Base-by-base conservation (phyloP, 2,113 vertebrate genomes). In the Ptilonorhynchus violaceus region DNA sequence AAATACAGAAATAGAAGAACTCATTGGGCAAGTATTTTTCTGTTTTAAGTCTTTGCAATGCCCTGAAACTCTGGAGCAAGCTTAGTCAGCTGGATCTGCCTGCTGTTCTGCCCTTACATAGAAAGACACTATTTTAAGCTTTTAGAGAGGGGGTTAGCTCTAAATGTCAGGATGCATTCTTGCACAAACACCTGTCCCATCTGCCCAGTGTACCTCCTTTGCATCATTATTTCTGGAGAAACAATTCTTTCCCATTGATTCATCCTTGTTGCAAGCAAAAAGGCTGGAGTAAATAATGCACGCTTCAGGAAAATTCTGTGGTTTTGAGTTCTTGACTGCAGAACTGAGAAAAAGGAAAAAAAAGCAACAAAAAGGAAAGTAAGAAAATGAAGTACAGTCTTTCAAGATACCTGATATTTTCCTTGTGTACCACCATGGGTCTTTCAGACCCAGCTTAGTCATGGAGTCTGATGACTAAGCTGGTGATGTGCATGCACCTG, bases 401-500 rank as follows among this genome's bases (percentile, higher is more conserved):
- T 85, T 15, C 7, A 75, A 33, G 30, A 27, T 7, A 63, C 17
- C 6, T 84, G 42, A 56, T 7, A 33, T 66, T 58, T 93, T 37
- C 6, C 3, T 73, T 46, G 15, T 42, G 16, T 70, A 27, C 31
- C 17, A 33, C 16, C 31, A 41, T 0, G 0, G 12, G 18, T 53
- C 28, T 55, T 88, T 88, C 22, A 64, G 35, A 25, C 4, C 8
- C 12, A 22, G 6, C 2, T 88, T 72, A 79, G 8, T 44, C 13
- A 4, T 30, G 3, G 2, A 3, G 1, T 53, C 13, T 74, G 31
- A 66, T 22, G 8, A 23, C 11, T 66, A 73, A 56, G 2, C 6
- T 58, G 24, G 7, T 52, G 13, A n/a, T 78, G 10, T 42, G 5
- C 3, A 4, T 42, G 5, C 3, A 4, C 15, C 6, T 37, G 5